Conservation (phyloP, 2,797 vertebrate genomes). For the Chelidonichthys spinosus region DNA sequence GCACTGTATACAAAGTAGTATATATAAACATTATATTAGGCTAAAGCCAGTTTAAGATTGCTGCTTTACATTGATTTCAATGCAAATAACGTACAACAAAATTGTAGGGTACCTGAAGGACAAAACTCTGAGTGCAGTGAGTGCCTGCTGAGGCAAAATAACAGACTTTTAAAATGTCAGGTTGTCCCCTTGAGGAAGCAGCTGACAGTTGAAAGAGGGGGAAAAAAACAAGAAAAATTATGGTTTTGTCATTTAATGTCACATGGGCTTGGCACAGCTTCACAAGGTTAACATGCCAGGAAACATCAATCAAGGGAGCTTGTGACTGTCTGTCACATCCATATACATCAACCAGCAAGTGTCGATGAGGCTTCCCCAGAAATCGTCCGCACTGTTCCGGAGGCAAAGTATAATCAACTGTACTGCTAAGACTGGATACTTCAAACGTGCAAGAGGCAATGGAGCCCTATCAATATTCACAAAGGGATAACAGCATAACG, state of each 20-base stretch:
- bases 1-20: slow-evolving; percentile 13
- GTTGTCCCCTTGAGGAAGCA: slow-evolving; percentile 72
- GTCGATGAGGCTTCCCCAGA: slow-evolving; percentile 47
- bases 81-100: slow-evolving; percentile 48
- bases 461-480: slow-evolving; percentile 62
- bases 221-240: slow-evolving; percentile 45
- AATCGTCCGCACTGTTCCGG: slow-evolving; percentile 35
- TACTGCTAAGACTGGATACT: slow-evolving; percentile 53
- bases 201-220: slow-evolving; percentile 47
- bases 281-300: slow-evolving; percentile 76
- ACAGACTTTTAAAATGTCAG: slow-evolving; percentile 78
- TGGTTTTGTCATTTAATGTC: slow-evolving; percentile 76
- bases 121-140: slow-evolving; percentile 62
- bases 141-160: slow-evolving; percentile 74
- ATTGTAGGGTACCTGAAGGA: slow-evolving; percentile 67
- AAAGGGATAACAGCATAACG: slow-evolving; percentile 57
- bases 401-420: slow-evolving; percentile 61
- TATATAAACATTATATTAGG: neutral
- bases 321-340: slow-evolving; percentile 70
- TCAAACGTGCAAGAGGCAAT: slow-evolving; percentile 45
- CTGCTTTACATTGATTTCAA: slow-evolving; percentile 37
- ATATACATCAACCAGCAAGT: slow-evolving; percentile 60
- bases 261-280: slow-evolving; percentile 65
- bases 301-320: slow-evolving; percentile 75
- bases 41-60: slow-evolving; percentile 11